phyloP scores from a whole-genome alignment of 2,888 invertebrate species.

The Lymantria dispar region DNA sequence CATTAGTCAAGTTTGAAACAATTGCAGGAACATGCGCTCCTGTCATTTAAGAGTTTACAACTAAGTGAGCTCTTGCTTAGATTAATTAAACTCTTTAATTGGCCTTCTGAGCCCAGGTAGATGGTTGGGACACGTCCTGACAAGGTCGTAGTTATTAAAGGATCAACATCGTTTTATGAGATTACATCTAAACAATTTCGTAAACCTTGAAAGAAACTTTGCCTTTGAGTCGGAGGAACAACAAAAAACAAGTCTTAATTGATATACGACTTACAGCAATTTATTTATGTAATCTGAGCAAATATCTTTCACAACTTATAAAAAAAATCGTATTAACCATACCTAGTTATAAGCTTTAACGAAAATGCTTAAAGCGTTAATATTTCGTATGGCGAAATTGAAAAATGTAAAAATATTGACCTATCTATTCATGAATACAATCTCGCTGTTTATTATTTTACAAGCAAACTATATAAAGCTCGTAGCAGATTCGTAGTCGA shows the following conservation, averaged over 20 bases:
- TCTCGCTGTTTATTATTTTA: too few relatives aligned
- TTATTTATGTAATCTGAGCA: not conserved
- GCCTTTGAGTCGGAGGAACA: conserved; percentile 6
- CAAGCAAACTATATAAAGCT: too few relatives aligned
- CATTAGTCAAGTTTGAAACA: conserved; percentile 34
- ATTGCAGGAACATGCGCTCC: conserved; percentile 30
- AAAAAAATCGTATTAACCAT: not conserved
- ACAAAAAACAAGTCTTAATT: conserved; percentile 6
- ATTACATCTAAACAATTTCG: conserved; percentile 27
- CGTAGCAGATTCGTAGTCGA: too few relatives aligned
- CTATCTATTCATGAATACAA: too few relatives aligned
- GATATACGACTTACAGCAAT: not conserved
- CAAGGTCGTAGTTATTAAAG: conserved; percentile 29
- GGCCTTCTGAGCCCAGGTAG: conserved; percentile 26
- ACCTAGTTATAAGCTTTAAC: too few relatives aligned
- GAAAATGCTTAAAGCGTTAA: too few relatives aligned
- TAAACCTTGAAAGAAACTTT: conserved; percentile 23
- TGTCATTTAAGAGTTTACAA: conserved; percentile 30
- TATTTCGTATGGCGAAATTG: too few relatives aligned
- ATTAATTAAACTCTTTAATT: conserved; percentile 40
- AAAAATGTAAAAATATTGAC: too few relatives aligned
- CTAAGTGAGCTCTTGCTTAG: conserved; percentile 20
- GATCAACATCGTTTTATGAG: conserved; percentile 29
- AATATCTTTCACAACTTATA: conserved; percentile 8
- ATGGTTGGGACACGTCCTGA: conserved; percentile 16